These are phyloP conservation scores for Phytoseiulus persimilis DNA, from an alignment of 2,888 invertebrate genomes.

Conservation along the genomic window DNA sequence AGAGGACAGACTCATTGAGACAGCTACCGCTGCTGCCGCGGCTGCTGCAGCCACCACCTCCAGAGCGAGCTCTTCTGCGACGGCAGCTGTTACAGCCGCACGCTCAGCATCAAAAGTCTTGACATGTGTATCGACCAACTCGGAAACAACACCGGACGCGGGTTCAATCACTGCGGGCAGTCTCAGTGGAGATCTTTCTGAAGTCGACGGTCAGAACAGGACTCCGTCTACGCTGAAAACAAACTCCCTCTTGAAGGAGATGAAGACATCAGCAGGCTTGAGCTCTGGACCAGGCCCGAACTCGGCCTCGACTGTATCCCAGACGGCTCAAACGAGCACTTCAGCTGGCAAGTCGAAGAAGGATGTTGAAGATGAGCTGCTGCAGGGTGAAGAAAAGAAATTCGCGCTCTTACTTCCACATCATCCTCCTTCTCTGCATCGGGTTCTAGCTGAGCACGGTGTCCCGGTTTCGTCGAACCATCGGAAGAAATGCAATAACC, in stretches of 20 bases:
- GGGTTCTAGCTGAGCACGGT: conserved; percentile 22
- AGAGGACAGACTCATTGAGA: not conserved
- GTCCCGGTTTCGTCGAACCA: conserved; percentile 11
- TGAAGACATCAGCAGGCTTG: not conserved
- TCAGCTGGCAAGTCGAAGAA: not conserved
- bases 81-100: conserved; percentile 39
- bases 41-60: conserved; percentile 39
- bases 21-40: conserved; percentile 40
- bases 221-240: not conserved
- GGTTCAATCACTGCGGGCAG: not conserved
- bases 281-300: not conserved
- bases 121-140: not conserved
- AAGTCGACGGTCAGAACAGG: not conserved
- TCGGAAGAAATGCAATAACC: conserved; percentile 26
- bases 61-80: conserved; percentile 23
- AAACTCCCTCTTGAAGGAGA: not conserved
- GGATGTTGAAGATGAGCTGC: not conserved
- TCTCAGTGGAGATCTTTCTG: not conserved
- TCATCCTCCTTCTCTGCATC: not conserved
- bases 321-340: not conserved
- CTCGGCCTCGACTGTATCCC: not conserved
- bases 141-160: not conserved
- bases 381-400: not conserved
- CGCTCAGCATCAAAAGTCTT: not conserved
- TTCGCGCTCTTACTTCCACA: not conserved